Percentiles rank a stretch among this genome's conserved stretches.
Conservation (phyloP, 2,888 invertebrate genomes). For the Augochlorella aurata region DNA sequence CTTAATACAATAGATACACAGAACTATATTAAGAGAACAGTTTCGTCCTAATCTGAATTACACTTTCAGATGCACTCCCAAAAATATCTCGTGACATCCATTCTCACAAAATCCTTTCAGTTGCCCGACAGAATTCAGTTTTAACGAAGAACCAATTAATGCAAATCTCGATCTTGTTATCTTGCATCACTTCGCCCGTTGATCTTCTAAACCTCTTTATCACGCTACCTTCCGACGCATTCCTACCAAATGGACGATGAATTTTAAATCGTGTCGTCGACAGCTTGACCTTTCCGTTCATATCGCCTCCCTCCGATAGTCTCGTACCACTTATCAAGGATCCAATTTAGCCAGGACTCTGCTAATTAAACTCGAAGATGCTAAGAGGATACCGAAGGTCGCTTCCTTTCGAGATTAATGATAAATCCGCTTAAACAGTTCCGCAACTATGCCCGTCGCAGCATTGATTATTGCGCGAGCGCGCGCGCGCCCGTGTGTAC, state of each 20-base stretch:
- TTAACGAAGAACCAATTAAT: neutral
- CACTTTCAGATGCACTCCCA: neutral
- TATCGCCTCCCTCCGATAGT: neutral
- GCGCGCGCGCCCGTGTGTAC: neutral
- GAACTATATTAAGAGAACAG: neutral
- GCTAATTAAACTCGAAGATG: conserved; percentile 54
- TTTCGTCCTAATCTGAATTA: conserved; percentile 9
- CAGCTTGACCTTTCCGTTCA: neutral
- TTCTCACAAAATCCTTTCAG: neutral
- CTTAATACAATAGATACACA: too few relatives aligned
- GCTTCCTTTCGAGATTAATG: conserved; percentile 51
- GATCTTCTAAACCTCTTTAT: neutral
- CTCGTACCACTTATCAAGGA: conserved; percentile 13
- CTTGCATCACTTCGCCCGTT: neutral
- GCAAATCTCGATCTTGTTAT: neutral
- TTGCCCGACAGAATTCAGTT: neutral
- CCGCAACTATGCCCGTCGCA: conserved; percentile 12
- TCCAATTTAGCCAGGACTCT: conserved; percentile 37
- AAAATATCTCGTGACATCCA: neutral
- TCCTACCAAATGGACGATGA: neutral
- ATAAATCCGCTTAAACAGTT: conserved; percentile 52
- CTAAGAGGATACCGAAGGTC: conserved; percentile 36
- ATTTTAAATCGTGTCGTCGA: neutral
- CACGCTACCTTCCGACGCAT: neutral
- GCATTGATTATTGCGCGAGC: neutral